A percentile compares a stretch with the other conserved stretches of the same genome.
Evolutionary conservation across 2,797 vertebrate genomes (phyloP).

Genomic region (Acrossocheilus wenchowensis): DNA sequence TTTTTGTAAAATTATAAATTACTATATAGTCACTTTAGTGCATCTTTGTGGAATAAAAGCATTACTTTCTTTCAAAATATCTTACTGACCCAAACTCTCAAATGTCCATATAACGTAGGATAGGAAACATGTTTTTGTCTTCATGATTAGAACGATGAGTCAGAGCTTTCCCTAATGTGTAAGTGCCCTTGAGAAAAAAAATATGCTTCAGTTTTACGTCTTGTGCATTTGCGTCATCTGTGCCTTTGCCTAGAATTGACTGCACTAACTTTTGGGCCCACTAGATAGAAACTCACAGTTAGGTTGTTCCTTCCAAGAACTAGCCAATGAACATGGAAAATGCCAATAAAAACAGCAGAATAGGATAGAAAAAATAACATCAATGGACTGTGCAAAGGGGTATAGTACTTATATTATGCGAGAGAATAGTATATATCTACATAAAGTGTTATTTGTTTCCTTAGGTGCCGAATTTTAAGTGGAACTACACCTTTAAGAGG

Average conservation of each 20-base stretch:
- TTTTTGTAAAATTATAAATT: not conserved
- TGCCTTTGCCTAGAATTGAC: not conserved
- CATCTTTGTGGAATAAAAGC: not conserved
- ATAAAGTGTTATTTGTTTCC: not conserved
- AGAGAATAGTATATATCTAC: not conserved
- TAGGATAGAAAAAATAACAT: not conserved
- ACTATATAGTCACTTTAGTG: not conserved
- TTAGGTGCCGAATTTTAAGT: not conserved
- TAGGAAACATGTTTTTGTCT: not conserved
- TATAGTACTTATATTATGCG: not conserved
- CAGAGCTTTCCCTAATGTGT: not conserved
- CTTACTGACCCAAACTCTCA: not conserved
- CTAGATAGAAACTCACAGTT: not conserved
- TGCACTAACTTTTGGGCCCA: too few relatives aligned
- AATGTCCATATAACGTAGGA: not conserved
- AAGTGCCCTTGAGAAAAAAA: not conserved
- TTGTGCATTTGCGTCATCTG: not conserved
- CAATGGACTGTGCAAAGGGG: not conserved
- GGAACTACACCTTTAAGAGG: slow-evolving; percentile 5
- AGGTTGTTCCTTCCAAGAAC: not conserved
- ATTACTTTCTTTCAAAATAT: not conserved
- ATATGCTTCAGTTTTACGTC: not conserved
- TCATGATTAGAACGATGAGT: not conserved
- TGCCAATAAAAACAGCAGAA: not conserved
- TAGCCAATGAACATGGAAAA: not conserved